Evolutionary conservation across 1,140 invertebrate species (phyloP).

Genomic region (Platorchestia sp.): DNA sequence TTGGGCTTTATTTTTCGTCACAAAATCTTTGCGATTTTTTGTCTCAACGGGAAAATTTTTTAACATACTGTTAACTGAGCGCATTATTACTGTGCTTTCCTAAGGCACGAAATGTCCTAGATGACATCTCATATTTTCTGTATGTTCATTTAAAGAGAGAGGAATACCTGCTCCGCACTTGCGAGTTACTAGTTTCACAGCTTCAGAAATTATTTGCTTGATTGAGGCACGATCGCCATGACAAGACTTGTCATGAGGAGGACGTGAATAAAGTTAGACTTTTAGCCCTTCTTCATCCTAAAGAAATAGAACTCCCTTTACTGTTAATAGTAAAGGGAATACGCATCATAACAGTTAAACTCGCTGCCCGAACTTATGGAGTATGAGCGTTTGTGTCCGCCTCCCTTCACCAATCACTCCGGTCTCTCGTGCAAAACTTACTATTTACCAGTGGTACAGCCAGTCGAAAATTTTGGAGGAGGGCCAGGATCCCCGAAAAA

Average conservation of each 20-base stretch:
- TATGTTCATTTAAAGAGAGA: neutral
- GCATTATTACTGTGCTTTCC: neutral
- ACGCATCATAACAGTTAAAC: neutral
- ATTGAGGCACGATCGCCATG: neutral
- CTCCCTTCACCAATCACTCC: too few species aligned
- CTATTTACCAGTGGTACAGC: too few species aligned
- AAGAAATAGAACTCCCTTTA: neutral
- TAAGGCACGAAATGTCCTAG: neutral
- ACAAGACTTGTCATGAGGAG: neutral
- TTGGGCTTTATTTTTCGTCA: too few species aligned
- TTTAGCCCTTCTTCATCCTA: neutral
- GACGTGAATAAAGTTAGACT: too few species aligned
- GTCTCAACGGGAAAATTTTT: neutral
- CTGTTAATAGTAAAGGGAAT: neutral
- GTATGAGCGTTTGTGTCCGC: too few species aligned
- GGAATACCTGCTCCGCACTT: neutral
- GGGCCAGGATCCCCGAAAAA: too few species aligned
- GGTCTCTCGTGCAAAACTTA: too few species aligned
- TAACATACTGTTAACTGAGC: neutral
- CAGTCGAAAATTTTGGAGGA: too few species aligned
- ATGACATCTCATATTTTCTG: neutral
- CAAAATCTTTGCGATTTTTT: neutral
- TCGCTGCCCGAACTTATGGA: too few species aligned
- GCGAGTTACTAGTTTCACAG: neutral
- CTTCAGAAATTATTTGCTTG: neutral